These are phyloP conservation scores for Pyrrhosoma nymphula DNA, from an alignment of 2,888 invertebrate species.

Conservation along the genomic window DNA sequence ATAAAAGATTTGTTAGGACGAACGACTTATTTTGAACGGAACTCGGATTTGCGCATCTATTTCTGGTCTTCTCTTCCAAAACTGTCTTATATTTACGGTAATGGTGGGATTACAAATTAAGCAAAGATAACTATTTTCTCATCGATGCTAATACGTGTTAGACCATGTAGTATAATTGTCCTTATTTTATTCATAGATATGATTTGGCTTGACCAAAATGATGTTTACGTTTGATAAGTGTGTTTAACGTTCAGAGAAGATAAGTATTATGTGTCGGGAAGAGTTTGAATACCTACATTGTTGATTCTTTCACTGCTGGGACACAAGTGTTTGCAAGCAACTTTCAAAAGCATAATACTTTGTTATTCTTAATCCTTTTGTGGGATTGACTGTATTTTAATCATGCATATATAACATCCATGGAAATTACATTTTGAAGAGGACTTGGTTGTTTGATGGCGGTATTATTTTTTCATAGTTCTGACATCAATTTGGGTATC, in stretches of 20 bases:
- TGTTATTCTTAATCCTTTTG: slow-evolving; percentile 29
- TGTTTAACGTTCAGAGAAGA: slow-evolving; percentile 44
- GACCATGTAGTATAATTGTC: slow-evolving; percentile 91
- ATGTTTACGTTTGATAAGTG: slow-evolving; percentile 41
- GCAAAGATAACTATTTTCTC: too few relatives aligned
- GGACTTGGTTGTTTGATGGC: neutral
- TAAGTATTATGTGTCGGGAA: slow-evolving; percentile 53
- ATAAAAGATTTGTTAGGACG: too few relatives aligned
- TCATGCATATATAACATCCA: neutral
- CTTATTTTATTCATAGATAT: slow-evolving; percentile 38
- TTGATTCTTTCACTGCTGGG: slow-evolving; percentile 58
- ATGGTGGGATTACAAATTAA: too few relatives aligned
- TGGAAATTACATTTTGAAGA: slow-evolving; percentile 22
- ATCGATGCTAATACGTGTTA: slow-evolving; percentile 94
- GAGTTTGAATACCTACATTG: slow-evolving; percentile 46
- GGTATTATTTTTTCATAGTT: neutral
- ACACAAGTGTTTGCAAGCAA: slow-evolving; percentile 43
- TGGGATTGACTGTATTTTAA: slow-evolving; percentile 33
- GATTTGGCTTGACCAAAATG: slow-evolving; percentile 29
- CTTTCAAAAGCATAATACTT: slow-evolving; percentile 3
- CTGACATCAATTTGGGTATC: neutral
- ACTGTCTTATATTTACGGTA: too few relatives aligned
- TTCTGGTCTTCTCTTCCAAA: too few relatives aligned
- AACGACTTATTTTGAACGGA: too few relatives aligned
- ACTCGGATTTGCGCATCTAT: too few relatives aligned